Conservation (phyloP, 1,140 invertebrate species). For the Carcinoscorpius rotundicauda region DNA sequence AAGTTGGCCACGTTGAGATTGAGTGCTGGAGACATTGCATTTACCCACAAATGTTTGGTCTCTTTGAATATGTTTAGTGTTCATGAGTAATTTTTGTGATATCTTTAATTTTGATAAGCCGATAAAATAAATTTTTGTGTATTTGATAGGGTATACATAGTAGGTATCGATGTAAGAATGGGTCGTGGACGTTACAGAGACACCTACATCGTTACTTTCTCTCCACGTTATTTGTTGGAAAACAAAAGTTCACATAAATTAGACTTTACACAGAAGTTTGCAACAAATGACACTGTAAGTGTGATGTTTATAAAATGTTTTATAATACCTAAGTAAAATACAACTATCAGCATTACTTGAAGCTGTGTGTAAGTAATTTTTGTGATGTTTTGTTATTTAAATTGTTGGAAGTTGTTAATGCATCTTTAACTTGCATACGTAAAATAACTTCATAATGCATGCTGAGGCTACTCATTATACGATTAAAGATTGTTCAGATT, state of each 20-base stretch:
- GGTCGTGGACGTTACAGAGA: conserved; percentile 76
- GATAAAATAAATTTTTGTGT: too few species aligned
- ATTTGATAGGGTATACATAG: conserved; percentile 42
- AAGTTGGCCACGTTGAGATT: too few species aligned
- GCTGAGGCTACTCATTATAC: too few species aligned
- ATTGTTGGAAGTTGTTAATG: conserved; percentile 2
- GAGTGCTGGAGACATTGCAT: too few species aligned
- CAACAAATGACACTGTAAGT: conserved; percentile 16
- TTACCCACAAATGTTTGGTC: too few species aligned
- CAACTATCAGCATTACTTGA: too few species aligned
- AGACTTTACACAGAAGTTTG: conserved; percentile 66
- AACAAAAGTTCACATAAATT: conserved; percentile 72
- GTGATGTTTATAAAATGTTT: neutral
- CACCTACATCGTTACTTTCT: conserved; percentile 84
- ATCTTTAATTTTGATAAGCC: too few species aligned
- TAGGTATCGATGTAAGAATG: conserved; percentile 72
- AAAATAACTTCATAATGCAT: too few species aligned
- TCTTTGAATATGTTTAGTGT: too few species aligned
- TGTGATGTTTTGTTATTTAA: conserved; percentile 31
- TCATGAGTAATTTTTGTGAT: too few species aligned
- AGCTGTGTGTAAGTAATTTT: conserved; percentile 13
- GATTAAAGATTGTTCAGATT: too few species aligned
- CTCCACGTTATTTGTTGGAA: conserved; percentile 83
- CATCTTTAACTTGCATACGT: too few species aligned
- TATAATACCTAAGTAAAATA: conserved; percentile 19